Evolutionary conservation across 2,797 vertebrate species (phyloP), one percentile per base, ranked within the genome.

Genomic region (Telmatherina bonti): DNA sequence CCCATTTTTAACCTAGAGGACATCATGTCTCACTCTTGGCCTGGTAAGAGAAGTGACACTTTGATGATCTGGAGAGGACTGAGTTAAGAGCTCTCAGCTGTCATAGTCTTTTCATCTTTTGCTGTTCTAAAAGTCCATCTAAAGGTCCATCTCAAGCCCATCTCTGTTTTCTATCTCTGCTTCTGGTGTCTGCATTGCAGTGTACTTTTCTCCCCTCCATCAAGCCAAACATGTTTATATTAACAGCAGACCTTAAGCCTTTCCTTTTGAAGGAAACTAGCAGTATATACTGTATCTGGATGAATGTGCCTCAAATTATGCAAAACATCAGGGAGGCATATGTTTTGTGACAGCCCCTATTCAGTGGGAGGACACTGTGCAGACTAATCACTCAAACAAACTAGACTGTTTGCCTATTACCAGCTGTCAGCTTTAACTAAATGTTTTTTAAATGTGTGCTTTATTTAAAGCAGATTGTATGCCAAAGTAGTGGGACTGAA

Each of bases 1-100:
- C 72, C 12, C 31, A 47, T 80, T 91, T 89, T 83, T 68, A 87
- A 91, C 90, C 89, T 84, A 87, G 75, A 88, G 85, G 89, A 88
- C 84, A 83, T 85, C 78, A 76, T 83, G 85, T 89, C 79, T 85
- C 79, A 69, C 76, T 80, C 78, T 57, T 60, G 64, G 82, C 38
- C 73, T 51, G 64, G 83, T 74, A 74, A 79, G 74, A 81, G 74
- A 79, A 79, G 72, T 84, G 91, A 80, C 81, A 85, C 85, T 86
- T 83, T 77, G 81, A 88, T 90, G 78, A 82, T 89, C 71, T 85
- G 67, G 70, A 79, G 83, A 85, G 80, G 78, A 87, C 76, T 22
- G 64, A 89, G 63, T 90, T 56, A 62, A 84, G 79, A 88, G 85
- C 81, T 78, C 78, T 81, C 64, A 51, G 59, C 71, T 78, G 79